Percentiles rank a stretch among this genome's conserved stretches.
These are phyloP conservation scores for Anguilla pacifica DNA, from an alignment of 2,797 vertebrate species.

Conservation along the genomic window DNA sequence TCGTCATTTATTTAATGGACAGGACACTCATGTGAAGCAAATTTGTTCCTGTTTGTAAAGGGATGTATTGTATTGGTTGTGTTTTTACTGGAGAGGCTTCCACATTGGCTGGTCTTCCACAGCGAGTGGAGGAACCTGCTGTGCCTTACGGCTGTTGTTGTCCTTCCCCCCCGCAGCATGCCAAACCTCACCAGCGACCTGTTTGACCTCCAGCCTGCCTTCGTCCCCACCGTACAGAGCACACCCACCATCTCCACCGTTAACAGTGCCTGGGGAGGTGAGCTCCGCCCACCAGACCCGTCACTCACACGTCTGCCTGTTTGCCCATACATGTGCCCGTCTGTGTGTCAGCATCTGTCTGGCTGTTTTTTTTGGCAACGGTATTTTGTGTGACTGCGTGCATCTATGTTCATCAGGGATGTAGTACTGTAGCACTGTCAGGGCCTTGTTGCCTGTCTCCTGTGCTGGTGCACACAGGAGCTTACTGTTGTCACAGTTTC, in stretches of 20 bases:
- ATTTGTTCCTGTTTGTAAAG: not conserved
- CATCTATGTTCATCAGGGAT: not conserved
- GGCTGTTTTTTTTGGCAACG: not conserved
- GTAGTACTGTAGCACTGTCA: not conserved
- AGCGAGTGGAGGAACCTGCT: not conserved
- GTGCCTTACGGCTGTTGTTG: not conserved
- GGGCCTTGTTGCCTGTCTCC: not conserved
- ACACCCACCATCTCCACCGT: constrained; percentile 81
- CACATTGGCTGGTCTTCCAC: not conserved
- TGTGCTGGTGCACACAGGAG: not conserved
- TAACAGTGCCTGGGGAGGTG: constrained; percentile 87
- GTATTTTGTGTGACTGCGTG: not conserved
- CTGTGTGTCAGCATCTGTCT: not conserved
- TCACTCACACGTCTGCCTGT: not conserved
- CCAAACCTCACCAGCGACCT: constrained; percentile 86
- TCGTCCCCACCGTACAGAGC: constrained; percentile 81
- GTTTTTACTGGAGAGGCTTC: not conserved
- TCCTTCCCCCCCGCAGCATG: constrained; percentile 65
- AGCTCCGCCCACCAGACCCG: constrained; percentile 29
- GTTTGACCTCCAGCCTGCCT: constrained; percentile 85
- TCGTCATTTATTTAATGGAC: too few species aligned
- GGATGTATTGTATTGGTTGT: not conserved
- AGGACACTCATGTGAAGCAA: not conserved
- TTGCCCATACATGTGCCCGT: not conserved
- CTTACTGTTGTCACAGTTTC: not conserved